Evolutionary conservation across 2,113 vertebrate genomes (phyloP).

Genomic region (Oriolus oriolus): DNA sequence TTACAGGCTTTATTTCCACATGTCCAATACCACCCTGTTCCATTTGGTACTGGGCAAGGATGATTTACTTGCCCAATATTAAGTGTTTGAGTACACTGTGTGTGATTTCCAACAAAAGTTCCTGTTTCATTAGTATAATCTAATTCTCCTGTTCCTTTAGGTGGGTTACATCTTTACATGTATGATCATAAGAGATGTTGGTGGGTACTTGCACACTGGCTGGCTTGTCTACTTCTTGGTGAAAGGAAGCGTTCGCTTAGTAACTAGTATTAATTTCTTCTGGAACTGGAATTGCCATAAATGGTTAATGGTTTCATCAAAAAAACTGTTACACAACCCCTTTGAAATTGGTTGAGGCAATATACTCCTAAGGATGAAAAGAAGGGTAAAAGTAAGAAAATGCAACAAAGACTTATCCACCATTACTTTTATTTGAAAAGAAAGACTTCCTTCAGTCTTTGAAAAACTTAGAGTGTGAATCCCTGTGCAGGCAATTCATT

Average conservation of each 20-base stretch:
- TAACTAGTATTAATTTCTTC: background rate
- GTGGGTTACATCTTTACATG: background rate
- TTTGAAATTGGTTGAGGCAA: background rate
- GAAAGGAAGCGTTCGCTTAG: background rate
- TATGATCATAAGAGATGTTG: background rate
- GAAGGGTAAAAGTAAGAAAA: background rate
- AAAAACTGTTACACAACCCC: background rate
- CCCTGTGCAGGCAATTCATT: rapidly evolving
- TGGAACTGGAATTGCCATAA: background rate
- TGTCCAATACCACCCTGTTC: background rate
- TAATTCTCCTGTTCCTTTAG: background rate
- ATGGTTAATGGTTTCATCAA: background rate
- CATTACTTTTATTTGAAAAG: background rate
- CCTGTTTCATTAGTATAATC: background rate
- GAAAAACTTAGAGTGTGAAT: background rate
- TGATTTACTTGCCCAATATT: background rate
- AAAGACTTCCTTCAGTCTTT: background rate
- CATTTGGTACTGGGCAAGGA: background rate
- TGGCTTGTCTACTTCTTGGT: background rate
- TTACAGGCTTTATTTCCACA: background rate
- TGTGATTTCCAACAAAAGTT: background rate
- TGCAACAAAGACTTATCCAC: background rate
- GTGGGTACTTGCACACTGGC: background rate
- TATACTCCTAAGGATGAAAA: background rate
- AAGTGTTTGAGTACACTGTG: background rate